Base-by-base conservation (phyloP, 2,797 vertebrate species). In the Pipistrellus pygmaeus region DNA sequence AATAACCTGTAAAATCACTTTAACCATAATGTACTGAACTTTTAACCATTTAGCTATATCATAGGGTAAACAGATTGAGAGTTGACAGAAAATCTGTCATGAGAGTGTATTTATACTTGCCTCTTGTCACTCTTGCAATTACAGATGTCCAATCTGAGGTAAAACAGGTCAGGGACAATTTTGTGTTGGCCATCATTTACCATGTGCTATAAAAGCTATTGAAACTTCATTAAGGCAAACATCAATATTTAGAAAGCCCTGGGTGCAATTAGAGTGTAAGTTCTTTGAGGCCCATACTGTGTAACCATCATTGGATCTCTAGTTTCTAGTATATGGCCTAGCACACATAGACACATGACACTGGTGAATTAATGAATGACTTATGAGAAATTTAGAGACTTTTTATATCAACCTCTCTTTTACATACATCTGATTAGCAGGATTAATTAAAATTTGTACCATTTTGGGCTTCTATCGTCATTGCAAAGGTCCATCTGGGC, bases 401-500 rank as follows among this genome's bases (percentile, higher is more conserved):
- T 88, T 14, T 62, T 27, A 6, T 68, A 53, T 71, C 48, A 89
- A 32, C 18, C 55, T 95, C 30, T 84, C 91, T 32, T 12, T 41
- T 69, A 30, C 3, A 66, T 81, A 53, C 32, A 80, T 93, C 46
- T 93, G 85, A 95, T 88, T 94, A 95, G 71, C 18, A 90, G 20
- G 72, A 17, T 69, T 94, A 89, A 92, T 95, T 96, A 91, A 92
- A 96, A 95, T 75, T 51, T 84, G 55, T 88, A 83, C 64, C 51
- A 83, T 94, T 41, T 88, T 92, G 68, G 89, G 35, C 46, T 93
- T 95, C 84, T 97, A 69, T 91, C 75, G 92, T 95, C 71, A 93
- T 25, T 87, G 87, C 57, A 75, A 85, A 77, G 55, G 53, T 44
- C 88, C 96, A 96, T 96, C 86, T 97, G 92, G 93, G 77, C 69